Conservation (phyloP, 2,888 invertebrate species). For the Mystacides longicornis region DNA sequence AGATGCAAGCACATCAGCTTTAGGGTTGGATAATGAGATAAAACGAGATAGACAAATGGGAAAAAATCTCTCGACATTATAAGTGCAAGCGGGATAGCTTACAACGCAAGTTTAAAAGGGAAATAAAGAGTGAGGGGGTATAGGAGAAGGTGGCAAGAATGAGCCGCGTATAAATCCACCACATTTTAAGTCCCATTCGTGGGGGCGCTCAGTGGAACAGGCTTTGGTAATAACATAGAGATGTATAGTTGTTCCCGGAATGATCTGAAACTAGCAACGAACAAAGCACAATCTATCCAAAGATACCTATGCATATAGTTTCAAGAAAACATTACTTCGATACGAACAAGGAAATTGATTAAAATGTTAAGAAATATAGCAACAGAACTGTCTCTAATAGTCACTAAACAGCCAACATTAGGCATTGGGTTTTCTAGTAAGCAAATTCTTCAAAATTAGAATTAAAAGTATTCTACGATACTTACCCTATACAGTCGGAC, state of each 20-base stretch:
- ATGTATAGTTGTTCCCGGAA: not conserved
- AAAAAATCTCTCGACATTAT: slow-evolving; percentile 3
- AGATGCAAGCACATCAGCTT: slow-evolving; percentile 1
- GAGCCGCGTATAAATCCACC: slow-evolving; percentile 6
- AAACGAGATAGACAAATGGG: slow-evolving; percentile 6
- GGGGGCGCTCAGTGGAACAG: not conserved
- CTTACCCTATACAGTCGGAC: no score
- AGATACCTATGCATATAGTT: no score
- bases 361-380: no score
- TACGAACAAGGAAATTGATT: no score
- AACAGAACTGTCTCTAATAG: no score
- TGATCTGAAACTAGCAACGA: not conserved
- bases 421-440: no score
- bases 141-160: not conserved
- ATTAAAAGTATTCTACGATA: no score
- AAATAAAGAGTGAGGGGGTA: not conserved
- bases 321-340: no score
- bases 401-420: no score
- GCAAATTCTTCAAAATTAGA: no score
- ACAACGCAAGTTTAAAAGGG: not conserved
- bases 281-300: no score
- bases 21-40: slow-evolving; percentile 6
- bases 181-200: slow-evolving; percentile 3
- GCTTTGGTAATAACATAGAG: not conserved
- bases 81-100: not conserved